These are phyloP conservation scores for Seriola rivoliana DNA, from an alignment of 2,113 vertebrate species.

Conservation along the genomic window DNA sequence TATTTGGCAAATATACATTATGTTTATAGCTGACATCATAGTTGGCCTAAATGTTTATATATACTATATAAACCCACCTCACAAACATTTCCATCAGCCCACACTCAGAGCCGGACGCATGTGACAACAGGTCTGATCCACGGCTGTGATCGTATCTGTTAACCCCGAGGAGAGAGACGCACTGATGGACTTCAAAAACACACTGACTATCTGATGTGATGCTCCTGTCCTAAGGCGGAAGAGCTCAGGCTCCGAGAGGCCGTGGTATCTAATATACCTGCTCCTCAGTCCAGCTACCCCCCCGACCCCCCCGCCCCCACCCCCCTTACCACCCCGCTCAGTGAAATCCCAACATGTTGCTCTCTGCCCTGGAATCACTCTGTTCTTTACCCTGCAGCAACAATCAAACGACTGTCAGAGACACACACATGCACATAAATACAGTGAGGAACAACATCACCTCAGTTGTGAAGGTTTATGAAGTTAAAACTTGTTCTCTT, in stretches of 20 bases:
- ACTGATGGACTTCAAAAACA: conserved; percentile 20
- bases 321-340: conserved; percentile 2
- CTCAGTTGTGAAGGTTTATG: conserved; percentile 9
- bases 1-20: background rate
- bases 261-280: conserved; percentile 49
- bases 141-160: conserved; percentile 16
- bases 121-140: conserved; percentile 23
- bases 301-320: too few relatives aligned
- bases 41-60: background rate
- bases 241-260: conserved; percentile 44
- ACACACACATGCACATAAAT: conserved; percentile 6
- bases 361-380: conserved; percentile 46
- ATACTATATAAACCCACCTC: background rate
- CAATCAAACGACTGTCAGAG: conserved; percentile 36
- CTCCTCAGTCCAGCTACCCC: conserved; percentile 48
- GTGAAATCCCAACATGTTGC: conserved; percentile 67
- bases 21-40: background rate
- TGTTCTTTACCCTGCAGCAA: conserved; percentile 42
- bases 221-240: conserved; percentile 42
- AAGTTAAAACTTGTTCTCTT: conserved; percentile 39
- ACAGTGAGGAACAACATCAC: background rate
- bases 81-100: conserved; percentile 14
- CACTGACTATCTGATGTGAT: conserved; percentile 32
- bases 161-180: background rate
- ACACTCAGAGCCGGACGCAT: background rate